Conservation (phyloP, 35 echinoderm and acorn worm species). For the Hemicentrotus pulcherrimus region DNA sequence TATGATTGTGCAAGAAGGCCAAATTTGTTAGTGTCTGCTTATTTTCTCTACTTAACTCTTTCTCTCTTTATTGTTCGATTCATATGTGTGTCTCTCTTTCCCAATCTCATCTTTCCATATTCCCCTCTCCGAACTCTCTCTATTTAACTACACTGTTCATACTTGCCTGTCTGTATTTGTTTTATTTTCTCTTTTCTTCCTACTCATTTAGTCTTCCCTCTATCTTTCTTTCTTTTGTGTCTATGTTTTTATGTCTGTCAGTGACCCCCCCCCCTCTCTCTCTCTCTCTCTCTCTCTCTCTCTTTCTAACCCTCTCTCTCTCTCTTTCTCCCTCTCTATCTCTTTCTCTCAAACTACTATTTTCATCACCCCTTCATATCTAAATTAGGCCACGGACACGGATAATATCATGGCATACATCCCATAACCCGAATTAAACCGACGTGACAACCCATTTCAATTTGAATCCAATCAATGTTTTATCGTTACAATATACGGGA, state of each 20-base stretch:
- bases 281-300: conserved; percentile 11
- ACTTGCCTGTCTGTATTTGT: not conserved
- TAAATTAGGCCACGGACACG: not conserved
- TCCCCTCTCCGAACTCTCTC: not conserved
- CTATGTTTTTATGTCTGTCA: not conserved
- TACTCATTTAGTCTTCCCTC: not conserved
- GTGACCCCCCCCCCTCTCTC: not conserved
- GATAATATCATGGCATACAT: not conserved
- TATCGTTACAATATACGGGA: not conserved
- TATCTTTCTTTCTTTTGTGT: not conserved
- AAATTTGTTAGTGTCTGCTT: too few species aligned
- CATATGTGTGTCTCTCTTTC: too few species aligned
- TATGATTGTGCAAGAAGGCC: too few species aligned
- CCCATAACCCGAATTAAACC: not conserved
- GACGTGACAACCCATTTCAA: not conserved
- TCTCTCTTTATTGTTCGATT: too few species aligned
- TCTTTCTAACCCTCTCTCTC: not conserved
- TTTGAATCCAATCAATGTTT: not conserved
- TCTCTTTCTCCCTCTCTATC: not conserved
- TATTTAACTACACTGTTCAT: not conserved
- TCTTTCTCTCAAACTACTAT: not conserved
- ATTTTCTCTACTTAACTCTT: too few species aligned
- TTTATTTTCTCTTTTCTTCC: not conserved
- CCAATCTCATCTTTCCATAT: too few species aligned
- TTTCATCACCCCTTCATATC: conserved; percentile 1